These are phyloP conservation scores for Synanthedon tipuliformis DNA, from an alignment of 2,888 invertebrate genomes.

Conservation along the genomic window DNA sequence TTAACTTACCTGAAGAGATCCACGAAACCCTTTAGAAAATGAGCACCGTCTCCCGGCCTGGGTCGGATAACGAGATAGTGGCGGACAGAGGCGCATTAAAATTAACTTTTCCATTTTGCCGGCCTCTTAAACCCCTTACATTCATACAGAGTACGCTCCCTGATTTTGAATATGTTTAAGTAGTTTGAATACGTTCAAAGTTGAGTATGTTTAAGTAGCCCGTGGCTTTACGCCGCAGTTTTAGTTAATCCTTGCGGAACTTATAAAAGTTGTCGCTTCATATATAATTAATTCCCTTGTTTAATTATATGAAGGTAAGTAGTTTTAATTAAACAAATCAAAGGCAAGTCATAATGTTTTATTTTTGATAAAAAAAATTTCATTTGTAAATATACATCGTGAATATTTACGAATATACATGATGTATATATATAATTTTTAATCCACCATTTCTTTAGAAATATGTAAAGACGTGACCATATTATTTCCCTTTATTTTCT, in stretches of 20 bases:
- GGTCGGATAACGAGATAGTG: slow-evolving; percentile 33
- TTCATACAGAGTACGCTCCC: slow-evolving; percentile 12
- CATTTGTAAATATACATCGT: too few relatives aligned
- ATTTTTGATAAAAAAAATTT: too few relatives aligned
- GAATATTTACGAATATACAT: too few relatives aligned
- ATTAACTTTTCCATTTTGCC: slow-evolving; percentile 43
- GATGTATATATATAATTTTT: too few relatives aligned
- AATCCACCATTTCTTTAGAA: too few relatives aligned
- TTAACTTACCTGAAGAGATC: slow-evolving; percentile 11
- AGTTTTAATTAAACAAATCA: too few relatives aligned
- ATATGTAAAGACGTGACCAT: too few relatives aligned
- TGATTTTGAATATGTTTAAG: slow-evolving; percentile 6
- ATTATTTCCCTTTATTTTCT: too few relatives aligned
- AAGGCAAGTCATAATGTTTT: too few relatives aligned
- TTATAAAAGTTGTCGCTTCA: neutral
- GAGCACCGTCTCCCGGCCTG: slow-evolving; percentile 11
- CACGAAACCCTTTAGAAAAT: slow-evolving; percentile 28
- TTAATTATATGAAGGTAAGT: too few relatives aligned
- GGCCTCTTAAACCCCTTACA: slow-evolving; percentile 22
- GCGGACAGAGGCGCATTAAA: slow-evolving; percentile 27
- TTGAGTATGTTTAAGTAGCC: neutral
- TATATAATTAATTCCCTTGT: neutral
- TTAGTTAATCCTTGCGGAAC: neutral
- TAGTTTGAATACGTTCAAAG: neutral
- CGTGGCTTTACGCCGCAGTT: neutral